Base-by-base conservation (phyloP, 2,113 vertebrate genomes). In the Ginglymostoma cirratum region DNA sequence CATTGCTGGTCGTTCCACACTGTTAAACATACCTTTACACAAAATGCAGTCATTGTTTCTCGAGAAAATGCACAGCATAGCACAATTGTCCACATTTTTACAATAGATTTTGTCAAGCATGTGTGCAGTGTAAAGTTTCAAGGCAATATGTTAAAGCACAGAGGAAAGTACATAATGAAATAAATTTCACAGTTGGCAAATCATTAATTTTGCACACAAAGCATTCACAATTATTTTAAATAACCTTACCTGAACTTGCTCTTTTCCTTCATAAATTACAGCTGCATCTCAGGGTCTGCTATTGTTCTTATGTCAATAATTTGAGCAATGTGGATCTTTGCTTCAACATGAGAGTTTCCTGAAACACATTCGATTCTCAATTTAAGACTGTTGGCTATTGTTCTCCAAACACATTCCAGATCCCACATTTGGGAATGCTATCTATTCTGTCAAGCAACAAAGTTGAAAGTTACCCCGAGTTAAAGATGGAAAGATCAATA, bases 11-110 rank as follows among this genome's bases (percentile, higher is more conserved):
- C 30, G 30, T 34, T 87, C 85, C 10, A 87, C 45, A 4, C 85
- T 87, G 85, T 87, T 24, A 87, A 87, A 61, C 87, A 61, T 14
- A 5, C 30, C 52, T n/a, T 83, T 27, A 42, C 14, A 83, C 80
- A 76, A 83, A 83, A 83, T 42, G 17, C 38, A 83, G 38, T 45
- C 80, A 83, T 83, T 83, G 80, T 42, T 83, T 83, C 80, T 19
- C 7, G 19, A 83, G 42, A 45, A 21, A 83, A 38, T 42, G 38
- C 5, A 45, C 38, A 45, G 38, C n/a, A 42, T 6, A 83, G 38
- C 80, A 83, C 80, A 83, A 83, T 83, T 83, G 80, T 83, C 42
- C 38, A 83, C 80, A 83, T 83, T 83, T 83, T 83, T 83, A 83
- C 80, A 83, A 83, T 83, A 42, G 80, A 42, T 17, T 83, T 5